These are phyloP conservation scores for Cerastis leucographa DNA, from an alignment of 2,888 invertebrate genomes.

Conservation along the genomic window DNA sequence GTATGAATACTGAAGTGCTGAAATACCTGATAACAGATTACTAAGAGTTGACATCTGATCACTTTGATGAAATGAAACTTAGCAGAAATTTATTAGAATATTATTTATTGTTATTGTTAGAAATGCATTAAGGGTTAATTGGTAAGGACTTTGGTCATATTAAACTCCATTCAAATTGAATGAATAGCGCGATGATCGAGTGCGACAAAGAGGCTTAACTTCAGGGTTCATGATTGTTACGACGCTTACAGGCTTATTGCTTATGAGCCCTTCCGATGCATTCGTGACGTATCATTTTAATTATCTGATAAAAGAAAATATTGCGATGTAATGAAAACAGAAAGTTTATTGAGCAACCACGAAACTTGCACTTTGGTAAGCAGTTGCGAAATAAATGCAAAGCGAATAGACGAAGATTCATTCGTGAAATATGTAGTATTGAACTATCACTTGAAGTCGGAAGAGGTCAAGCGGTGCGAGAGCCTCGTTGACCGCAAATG, in stretches of 20 bases:
- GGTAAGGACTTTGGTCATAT: background rate
- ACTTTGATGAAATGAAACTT: background rate
- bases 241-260: slow-evolving; percentile 3
- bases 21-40: too few relatives aligned
- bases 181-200: background rate
- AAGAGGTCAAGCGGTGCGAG: slow-evolving; percentile 38
- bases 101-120: background rate
- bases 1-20: background rate
- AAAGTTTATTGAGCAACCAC: slow-evolving; percentile 37
- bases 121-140: slow-evolving; percentile 4
- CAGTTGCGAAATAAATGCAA: slow-evolving; percentile 22
- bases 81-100: too few relatives aligned
- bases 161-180: background rate
- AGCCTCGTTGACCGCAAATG: slow-evolving; percentile 30
- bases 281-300: background rate
- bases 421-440: slow-evolving; percentile 32
- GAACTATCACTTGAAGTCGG: slow-evolving; percentile 25
- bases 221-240: slow-evolving; percentile 1
- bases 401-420: slow-evolving; percentile 4
- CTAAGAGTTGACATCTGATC: background rate
- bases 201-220: background rate
- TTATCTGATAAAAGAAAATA: background rate
- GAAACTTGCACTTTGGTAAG: slow-evolving; percentile 21
- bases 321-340: slow-evolving; percentile 8
- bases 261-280: background rate